A percentile compares a stretch with the other conserved stretches of the same genome.
phyloP scores from a whole-genome alignment of 92 coral and sea anemone species.

The Actinernus sp. region DNA sequence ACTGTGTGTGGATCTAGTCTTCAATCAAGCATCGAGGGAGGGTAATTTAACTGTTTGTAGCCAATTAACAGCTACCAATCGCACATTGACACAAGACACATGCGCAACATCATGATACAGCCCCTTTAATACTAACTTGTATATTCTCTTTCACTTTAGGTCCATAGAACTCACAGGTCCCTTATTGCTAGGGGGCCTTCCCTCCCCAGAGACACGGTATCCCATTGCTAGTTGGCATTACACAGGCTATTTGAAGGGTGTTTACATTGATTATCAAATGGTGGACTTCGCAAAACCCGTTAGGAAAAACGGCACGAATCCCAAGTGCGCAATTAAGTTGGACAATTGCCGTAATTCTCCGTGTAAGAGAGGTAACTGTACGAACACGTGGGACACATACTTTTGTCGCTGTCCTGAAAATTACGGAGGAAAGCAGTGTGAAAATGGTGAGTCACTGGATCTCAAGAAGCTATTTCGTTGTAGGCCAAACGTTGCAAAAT shows the following conservation, averaged over 20 bases:
- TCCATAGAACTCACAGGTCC: constrained; percentile 91
- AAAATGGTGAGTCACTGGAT: constrained; percentile 72
- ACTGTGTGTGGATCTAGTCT: too few species aligned
- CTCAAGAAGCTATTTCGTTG: too few species aligned
- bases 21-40: too few species aligned
- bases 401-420: constrained; percentile 74
- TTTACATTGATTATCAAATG: constrained; percentile 72
- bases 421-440: constrained; percentile 86
- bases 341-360: constrained; percentile 73
- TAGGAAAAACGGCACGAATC: constrained; percentile 56
- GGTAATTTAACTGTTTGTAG: too few species aligned
- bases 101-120: too few species aligned
- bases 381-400: constrained; percentile 60
- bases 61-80: too few species aligned
- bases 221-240: constrained; percentile 68
- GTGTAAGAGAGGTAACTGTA: constrained; percentile 80
- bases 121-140: too few species aligned
- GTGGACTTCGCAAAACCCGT: constrained; percentile 80
- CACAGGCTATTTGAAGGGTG: constrained; percentile 80
- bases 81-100: too few species aligned
- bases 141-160: too few species aligned
- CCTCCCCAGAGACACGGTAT: constrained; percentile 37
- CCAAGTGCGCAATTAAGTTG: constrained; percentile 68
- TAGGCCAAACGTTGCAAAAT: too few species aligned
- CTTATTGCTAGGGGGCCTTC: constrained; percentile 79